Evolutionary conservation across 2,888 invertebrate genomes (phyloP).

Genomic region (Noctua pronuba): DNA sequence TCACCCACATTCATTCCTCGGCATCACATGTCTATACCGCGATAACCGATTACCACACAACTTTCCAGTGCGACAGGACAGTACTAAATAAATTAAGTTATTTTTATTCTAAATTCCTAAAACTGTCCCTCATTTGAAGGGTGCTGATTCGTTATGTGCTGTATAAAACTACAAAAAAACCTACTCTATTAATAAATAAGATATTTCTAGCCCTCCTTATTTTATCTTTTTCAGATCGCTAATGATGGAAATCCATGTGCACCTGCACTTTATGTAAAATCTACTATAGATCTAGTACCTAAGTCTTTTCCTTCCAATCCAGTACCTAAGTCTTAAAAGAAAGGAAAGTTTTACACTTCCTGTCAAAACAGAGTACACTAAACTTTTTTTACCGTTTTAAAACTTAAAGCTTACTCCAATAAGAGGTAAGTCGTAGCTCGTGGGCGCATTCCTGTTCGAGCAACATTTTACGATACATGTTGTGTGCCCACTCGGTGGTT

Average conservation of each 20-base stretch:
- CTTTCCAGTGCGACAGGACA: too few species aligned
- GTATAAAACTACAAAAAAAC: not conserved
- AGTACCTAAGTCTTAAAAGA: not conserved
- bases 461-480: conserved; percentile 56
- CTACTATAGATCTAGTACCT: not conserved
- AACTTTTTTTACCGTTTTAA: conserved; percentile 12
- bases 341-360: not conserved
- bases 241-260: not conserved
- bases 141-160: too few species aligned
- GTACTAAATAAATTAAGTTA: not conserved
- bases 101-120: not conserved
- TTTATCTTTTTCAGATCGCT: not conserved
- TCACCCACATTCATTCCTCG: too few species aligned
- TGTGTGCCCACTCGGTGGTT: conserved; percentile 48
- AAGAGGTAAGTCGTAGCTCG: conserved; percentile 23
- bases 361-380: conserved; percentile 1
- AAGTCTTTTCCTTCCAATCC: not conserved
- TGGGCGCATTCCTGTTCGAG: conserved; percentile 36
- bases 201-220: too few species aligned
- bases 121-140: not conserved
- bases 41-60: too few species aligned
- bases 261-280: not conserved
- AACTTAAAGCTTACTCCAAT: conserved; percentile 48
- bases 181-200: not conserved
- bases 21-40: too few species aligned